phyloP scores from a whole-genome alignment of 2,797 vertebrate species.

The Oreonectes daqikongensis region DNA sequence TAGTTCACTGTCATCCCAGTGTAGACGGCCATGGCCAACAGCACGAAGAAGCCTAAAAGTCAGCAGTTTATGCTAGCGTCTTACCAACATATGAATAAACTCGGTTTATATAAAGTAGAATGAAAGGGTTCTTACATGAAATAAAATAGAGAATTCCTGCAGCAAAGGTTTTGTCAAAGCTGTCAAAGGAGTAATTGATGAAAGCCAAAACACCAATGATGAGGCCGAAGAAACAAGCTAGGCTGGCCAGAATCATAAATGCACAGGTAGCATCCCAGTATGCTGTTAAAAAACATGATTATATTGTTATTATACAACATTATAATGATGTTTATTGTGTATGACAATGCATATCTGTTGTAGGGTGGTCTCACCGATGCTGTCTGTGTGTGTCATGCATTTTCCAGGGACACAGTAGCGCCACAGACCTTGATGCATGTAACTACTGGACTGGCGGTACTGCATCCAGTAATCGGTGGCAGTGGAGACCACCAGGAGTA shows the following conservation, averaged over 20 bases:
- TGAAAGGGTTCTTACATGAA: conserved; percentile 72
- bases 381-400: conserved; percentile 81
- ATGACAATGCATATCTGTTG: neutral
- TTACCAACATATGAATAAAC: too few relatives aligned
- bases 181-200: conserved; percentile 80
- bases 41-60: conserved; percentile 78
- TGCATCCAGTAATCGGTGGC: conserved; percentile 88
- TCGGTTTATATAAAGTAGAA: neutral
- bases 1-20: conserved; percentile 83
- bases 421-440: conserved; percentile 85
- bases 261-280: conserved; percentile 84
- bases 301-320: neutral
- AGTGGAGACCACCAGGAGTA: conserved; percentile 83
- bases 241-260: conserved; percentile 82
- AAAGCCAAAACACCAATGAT: conserved; percentile 83
- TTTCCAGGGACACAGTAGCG: conserved; percentile 82
- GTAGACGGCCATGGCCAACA: conserved; percentile 85
- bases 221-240: conserved; percentile 82
- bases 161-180: conserved; percentile 83
- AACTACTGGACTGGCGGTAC: conserved; percentile 81
- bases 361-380: conserved; percentile 51
- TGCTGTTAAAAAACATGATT: conserved; percentile 59
- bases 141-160: conserved; percentile 85
- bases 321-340: neutral
- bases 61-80: too few relatives aligned